Evolutionary conservation across 2,113 vertebrate species (phyloP).

Genomic region (Pelobates fuscus): DNA sequence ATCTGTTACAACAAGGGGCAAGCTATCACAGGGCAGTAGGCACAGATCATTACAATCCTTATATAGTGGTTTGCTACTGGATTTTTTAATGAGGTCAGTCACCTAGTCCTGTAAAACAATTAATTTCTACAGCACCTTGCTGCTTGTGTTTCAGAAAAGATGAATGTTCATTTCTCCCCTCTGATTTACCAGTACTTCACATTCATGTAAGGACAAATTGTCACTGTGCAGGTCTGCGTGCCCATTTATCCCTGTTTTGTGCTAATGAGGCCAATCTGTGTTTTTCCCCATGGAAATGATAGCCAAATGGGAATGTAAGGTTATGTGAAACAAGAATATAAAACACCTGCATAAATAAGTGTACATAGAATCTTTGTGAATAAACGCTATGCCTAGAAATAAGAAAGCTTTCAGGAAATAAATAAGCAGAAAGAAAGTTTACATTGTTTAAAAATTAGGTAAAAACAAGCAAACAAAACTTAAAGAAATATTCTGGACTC

Average conservation of each 20-base stretch:
- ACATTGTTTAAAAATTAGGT: too few species aligned
- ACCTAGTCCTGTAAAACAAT: slow-evolving; percentile 54
- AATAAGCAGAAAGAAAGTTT: too few species aligned
- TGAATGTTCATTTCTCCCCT: slow-evolving; percentile 43
- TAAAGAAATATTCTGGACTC: too few species aligned
- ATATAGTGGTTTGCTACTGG: slow-evolving; percentile 48
- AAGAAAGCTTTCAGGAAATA: background rate
- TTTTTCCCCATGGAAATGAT: slow-evolving; percentile 46
- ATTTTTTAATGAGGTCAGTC: slow-evolving; percentile 55
- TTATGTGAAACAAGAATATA: slow-evolving; percentile 6
- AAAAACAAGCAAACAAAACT: background rate
- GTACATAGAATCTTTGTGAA: background rate
- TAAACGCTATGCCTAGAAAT: background rate
- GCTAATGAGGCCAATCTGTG: slow-evolving; percentile 52
- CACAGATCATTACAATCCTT: slow-evolving; percentile 20
- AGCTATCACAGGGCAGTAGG: slow-evolving; percentile 47
- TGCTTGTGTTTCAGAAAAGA: slow-evolving; percentile 52
- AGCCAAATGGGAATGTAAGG: slow-evolving; percentile 42
- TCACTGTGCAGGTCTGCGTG: slow-evolving; percentile 41
- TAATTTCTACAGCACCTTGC: slow-evolving; percentile 55
- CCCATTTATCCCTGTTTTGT: slow-evolving; percentile 46
- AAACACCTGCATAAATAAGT: slow-evolving; percentile 24
- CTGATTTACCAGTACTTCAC: slow-evolving; percentile 49
- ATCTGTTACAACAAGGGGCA: slow-evolving; percentile 47
- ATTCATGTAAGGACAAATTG: slow-evolving; percentile 54